Percentiles rank a stretch among this genome's conserved stretches.
phyloP scores from a whole-genome alignment of 2,797 vertebrate genomes.

The Gambusia yucatana region DNA sequence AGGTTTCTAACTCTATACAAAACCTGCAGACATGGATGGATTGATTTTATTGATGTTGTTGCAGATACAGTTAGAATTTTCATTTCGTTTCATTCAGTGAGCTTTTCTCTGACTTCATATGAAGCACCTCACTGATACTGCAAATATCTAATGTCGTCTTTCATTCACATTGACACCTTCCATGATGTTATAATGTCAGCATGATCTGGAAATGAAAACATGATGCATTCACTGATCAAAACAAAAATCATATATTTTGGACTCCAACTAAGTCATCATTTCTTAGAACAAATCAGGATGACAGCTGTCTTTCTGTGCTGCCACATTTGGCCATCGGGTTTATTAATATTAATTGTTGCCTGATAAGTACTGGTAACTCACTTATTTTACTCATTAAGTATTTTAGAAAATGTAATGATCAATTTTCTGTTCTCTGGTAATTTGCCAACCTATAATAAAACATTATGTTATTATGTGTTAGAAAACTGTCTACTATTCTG shows the following conservation, averaged over 20 bases:
- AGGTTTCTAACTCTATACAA: neutral
- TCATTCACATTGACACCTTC: neutral
- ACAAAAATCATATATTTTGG: neutral
- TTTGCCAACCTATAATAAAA: neutral
- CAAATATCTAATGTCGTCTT: neutral
- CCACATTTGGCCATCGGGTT: neutral
- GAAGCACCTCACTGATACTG: neutral
- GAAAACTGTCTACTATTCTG: neutral
- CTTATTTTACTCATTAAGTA: neutral
- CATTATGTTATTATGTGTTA: neutral
- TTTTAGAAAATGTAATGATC: neutral
- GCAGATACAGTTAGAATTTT: neutral
- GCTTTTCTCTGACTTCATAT: neutral
- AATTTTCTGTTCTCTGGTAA: neutral
- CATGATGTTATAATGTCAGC: neutral
- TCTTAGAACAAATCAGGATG: neutral
- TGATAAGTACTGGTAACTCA: neutral
- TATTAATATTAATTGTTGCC: neutral
- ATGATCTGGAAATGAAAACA: neutral
- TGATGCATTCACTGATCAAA: neutral
- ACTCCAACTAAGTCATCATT: neutral
- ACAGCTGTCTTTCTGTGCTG: neutral
- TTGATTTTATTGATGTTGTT: neutral
- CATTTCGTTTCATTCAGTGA: neutral
- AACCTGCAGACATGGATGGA: neutral